phyloP scores from a whole-genome alignment of 1,140 invertebrate species.

The Drosophila hydei region DNA sequence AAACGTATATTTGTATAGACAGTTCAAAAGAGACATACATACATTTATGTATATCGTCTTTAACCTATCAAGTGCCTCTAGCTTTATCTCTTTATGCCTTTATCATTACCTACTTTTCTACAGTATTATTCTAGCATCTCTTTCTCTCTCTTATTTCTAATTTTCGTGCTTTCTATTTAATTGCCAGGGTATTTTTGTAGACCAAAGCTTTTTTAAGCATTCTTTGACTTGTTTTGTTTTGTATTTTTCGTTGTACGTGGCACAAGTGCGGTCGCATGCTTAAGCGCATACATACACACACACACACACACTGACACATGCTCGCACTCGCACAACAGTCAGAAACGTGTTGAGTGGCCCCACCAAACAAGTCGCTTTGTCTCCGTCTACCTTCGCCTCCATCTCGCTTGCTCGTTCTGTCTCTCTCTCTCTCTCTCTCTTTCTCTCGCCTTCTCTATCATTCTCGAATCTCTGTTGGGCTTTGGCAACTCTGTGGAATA shows the following conservation, averaged over 20 bases:
- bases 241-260: slow-evolving; percentile 68
- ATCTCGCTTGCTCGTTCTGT: slow-evolving; percentile 10
- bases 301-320: slow-evolving; percentile 22
- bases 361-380: slow-evolving; percentile 43
- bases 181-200: slow-evolving; percentile 30
- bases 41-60: too few relatives aligned
- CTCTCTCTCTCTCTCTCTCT: slow-evolving; percentile 10
- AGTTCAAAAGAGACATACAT: too few relatives aligned
- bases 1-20: too few relatives aligned
- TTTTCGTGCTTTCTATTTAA: not conserved
- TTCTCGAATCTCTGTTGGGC: slow-evolving; percentile 39
- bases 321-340: slow-evolving; percentile 21
- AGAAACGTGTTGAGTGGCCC: slow-evolving; percentile 78
- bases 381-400: slow-evolving; percentile 27
- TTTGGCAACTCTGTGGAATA: slow-evolving; percentile 14
- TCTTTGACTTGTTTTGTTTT: slow-evolving; percentile 51
- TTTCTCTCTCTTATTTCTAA: not conserved
- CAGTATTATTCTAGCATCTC: not conserved
- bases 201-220: slow-evolving; percentile 5
- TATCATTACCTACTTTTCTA: not conserved
- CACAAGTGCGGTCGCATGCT: slow-evolving; percentile 80
- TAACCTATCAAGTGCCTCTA: too few relatives aligned
- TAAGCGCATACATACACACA: slow-evolving; percentile 61
- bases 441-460: slow-evolving; percentile 17
- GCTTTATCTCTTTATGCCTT: not conserved